phyloP scores from a whole-genome alignment of 2,888 invertebrate genomes.

The Timandra comae region DNA sequence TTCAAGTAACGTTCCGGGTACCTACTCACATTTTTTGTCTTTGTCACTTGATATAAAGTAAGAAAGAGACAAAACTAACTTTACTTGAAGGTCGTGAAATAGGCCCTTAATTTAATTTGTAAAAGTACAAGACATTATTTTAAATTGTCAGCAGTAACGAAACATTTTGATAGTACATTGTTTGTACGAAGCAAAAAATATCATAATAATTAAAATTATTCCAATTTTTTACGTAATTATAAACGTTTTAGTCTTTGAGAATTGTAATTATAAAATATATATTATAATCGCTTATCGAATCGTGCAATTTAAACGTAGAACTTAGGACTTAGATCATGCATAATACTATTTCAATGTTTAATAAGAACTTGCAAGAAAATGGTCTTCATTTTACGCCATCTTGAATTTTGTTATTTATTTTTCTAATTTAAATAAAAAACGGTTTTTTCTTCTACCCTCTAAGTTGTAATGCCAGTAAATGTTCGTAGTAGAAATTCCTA shows the following conservation, averaged over 20 bases:
- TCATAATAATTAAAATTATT: slow-evolving; percentile 4
- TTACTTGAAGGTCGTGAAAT: too few relatives aligned
- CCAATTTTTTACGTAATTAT: slow-evolving; percentile 21
- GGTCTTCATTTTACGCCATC: slow-evolving; percentile 31
- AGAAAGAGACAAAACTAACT: too few relatives aligned
- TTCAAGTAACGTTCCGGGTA: too few relatives aligned
- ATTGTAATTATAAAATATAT: slow-evolving; percentile 15
- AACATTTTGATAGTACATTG: too few relatives aligned
- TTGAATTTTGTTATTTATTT: slow-evolving; percentile 22
- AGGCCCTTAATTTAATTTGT: too few relatives aligned
- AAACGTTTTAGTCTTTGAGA: slow-evolving; percentile 8
- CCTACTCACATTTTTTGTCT: too few relatives aligned
- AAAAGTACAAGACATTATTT: too few relatives aligned
- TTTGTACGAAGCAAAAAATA: too few relatives aligned
- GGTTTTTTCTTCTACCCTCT: slow-evolving; percentile 33
- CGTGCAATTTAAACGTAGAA: slow-evolving; percentile 73
- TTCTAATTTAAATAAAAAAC: slow-evolving; percentile 13
- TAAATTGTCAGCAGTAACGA: too few relatives aligned
- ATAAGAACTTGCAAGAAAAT: slow-evolving; percentile 19
- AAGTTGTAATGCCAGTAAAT: slow-evolving; percentile 69
- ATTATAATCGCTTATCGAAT: slow-evolving; percentile 46
- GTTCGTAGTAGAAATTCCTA: slow-evolving; percentile 50
- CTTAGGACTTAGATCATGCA: slow-evolving; percentile 52
- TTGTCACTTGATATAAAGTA: too few relatives aligned
- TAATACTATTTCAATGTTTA: slow-evolving; percentile 23